phyloP scores from a whole-genome alignment of 2,888 invertebrate species.

The Dioctria rufipes region DNA sequence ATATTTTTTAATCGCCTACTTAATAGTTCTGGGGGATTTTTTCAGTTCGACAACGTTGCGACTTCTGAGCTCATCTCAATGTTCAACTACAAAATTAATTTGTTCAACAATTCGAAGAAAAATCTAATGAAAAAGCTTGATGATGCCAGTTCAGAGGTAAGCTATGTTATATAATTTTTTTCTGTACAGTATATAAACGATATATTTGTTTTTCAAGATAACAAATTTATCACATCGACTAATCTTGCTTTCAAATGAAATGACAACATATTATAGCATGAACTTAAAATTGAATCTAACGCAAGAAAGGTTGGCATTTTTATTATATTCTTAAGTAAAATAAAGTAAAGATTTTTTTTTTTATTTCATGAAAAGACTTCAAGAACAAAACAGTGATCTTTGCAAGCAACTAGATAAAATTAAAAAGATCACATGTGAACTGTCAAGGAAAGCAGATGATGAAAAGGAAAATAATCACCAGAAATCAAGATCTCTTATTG shows the following conservation, averaged over 20 bases:
- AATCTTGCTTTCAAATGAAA: conserved; percentile 67
- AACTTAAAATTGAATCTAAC: conserved; percentile 69
- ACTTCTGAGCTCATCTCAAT: conserved; percentile 69
- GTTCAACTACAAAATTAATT: conserved; percentile 69
- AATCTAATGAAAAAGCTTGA: conserved; percentile 66
- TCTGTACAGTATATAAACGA: not conserved
- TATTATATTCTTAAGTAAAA: too few species aligned
- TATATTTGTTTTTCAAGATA: conserved; percentile 61
- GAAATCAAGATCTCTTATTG: conserved; percentile 63
- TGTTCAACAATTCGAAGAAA: conserved; percentile 63
- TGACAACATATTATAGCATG: conserved; percentile 67
- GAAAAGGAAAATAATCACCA: conserved; percentile 56
- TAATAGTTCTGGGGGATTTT: not conserved
- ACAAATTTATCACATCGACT: conserved; percentile 66
- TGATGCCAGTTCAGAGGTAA: conserved; percentile 65
- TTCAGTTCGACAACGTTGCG: conserved; percentile 65
- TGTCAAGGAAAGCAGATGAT: conserved; percentile 67
- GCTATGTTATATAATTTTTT: not conserved
- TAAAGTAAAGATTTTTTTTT: too few species aligned
- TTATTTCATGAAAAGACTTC: conserved; percentile 58
- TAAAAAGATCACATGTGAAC: conserved; percentile 19
- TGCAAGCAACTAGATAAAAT: conserved; percentile 64
- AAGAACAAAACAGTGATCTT: conserved; percentile 67
- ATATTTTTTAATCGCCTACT: not conserved
- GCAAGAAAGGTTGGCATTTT: conserved; percentile 65